phyloP scores from a whole-genome alignment of 2,113 vertebrate genomes.

The Collichthys lucidus region DNA sequence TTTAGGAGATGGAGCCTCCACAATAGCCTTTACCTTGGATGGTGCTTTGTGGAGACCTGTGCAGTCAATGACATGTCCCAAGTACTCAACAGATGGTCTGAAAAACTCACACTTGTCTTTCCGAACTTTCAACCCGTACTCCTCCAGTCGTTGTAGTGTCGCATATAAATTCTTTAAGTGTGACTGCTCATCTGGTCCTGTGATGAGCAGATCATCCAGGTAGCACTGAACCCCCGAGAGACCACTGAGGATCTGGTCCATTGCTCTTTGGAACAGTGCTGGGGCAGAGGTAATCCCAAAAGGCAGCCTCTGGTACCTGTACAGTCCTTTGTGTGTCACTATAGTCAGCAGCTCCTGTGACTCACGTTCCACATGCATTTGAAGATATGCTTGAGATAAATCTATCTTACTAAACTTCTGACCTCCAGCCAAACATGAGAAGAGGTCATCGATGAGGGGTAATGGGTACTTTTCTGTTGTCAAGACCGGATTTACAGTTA shows the following conservation, averaged over 20 bases:
- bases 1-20: background rate
- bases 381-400: too few species aligned
- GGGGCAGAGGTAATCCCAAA: slow-evolving; percentile 16
- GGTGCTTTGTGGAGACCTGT: too few species aligned
- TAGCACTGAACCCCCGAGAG: background rate
- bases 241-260: slow-evolving; percentile 33
- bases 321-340: background rate
- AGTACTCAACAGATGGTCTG: too few species aligned
- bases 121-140: too few species aligned
- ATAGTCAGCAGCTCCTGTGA: too few species aligned
- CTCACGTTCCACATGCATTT: too few species aligned
- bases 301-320: background rate
- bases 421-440: slow-evolving; percentile 15
- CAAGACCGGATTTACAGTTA: background rate
- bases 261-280: slow-evolving; percentile 13
- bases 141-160: too few species aligned
- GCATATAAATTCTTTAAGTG: background rate
- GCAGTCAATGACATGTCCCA: too few species aligned
- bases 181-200: background rate
- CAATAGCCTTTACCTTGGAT: background rate
- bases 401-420: background rate
- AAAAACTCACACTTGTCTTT: too few species aligned
- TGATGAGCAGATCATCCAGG: slow-evolving; percentile 17
- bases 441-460: slow-evolving; percentile 15
- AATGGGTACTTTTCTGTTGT: background rate